Evolutionary conservation across 2,888 invertebrate genomes (phyloP).

Genomic region (Didymodactylos carnosus): DNA sequence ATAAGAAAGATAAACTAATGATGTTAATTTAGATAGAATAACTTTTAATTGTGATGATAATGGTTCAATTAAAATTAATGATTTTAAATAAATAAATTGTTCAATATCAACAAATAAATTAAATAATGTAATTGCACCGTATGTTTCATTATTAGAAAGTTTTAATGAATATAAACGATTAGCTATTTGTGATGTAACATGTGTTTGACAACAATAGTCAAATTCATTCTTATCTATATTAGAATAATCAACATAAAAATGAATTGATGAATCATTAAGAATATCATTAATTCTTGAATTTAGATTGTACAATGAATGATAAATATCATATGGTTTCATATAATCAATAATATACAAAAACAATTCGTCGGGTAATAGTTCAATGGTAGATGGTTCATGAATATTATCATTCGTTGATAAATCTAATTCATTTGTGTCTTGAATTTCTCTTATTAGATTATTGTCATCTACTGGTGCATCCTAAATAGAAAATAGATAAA

Average conservation of each 20-base stretch:
- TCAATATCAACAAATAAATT: not conserved
- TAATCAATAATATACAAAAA: not conserved
- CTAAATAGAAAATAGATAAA: no score
- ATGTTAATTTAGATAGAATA: no score
- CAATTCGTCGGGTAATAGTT: not conserved
- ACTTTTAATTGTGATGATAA: not conserved
- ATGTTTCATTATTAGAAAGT: not conserved
- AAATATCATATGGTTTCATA: not conserved
- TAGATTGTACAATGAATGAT: not conserved
- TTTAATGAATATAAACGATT: not conserved
- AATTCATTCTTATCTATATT: not conserved
- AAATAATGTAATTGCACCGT: not conserved
- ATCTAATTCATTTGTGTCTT: no score
- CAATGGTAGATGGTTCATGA: not conserved
- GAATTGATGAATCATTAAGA: not conserved
- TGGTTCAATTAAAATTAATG: not conserved
- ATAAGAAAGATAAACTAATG: no score
- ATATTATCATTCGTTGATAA: not conserved
- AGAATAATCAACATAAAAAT: not conserved
- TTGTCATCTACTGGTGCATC: no score
- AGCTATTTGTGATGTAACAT: not conserved
- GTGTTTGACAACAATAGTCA: not conserved
- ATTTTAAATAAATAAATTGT: not conserved
- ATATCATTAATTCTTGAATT: not conserved
- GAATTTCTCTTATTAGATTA: no score